These are phyloP conservation scores for Macrophya alboannulata DNA, from an alignment of 2,888 invertebrate species.

Conservation along the genomic window DNA sequence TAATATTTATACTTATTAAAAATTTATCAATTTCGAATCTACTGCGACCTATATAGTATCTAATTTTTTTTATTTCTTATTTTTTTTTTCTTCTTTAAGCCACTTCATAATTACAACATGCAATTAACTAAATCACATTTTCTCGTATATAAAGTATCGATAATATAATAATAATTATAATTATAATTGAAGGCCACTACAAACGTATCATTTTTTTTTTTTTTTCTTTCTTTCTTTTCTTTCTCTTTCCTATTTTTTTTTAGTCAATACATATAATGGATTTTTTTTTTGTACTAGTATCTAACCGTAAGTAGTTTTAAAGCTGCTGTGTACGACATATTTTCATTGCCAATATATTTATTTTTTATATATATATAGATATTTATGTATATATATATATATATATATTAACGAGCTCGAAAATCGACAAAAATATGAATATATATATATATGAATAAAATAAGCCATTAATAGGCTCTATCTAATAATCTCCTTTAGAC, in stretches of 20 bases:
- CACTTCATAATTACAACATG: conserved; percentile 20
- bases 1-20: not conserved
- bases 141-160: not conserved
- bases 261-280: conserved; percentile 21
- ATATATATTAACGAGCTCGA: conserved; percentile 25
- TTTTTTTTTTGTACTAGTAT: conserved; percentile 4
- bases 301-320: conserved; percentile 1
- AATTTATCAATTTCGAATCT: not conserved
- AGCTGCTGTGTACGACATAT: conserved; percentile 13
- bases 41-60: conserved; percentile 18
- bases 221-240: not conserved
- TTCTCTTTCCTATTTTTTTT: not conserved
- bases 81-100: conserved; percentile 39
- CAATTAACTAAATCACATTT: conserved; percentile 10
- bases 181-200: conserved; percentile 45
- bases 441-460: conserved; percentile 60
- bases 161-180: not conserved
- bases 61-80: not conserved
- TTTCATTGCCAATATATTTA: not conserved
- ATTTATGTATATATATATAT: conserved; percentile 62
- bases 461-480: not conserved
- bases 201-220: conserved; percentile 31
- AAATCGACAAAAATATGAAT: conserved; percentile 74
- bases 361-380: conserved; percentile 65
- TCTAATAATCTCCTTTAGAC: not conserved